Evolutionary conservation across 2,113 vertebrate species (phyloP), one percentile per base, ranked within the genome.

Genomic region (Madoqua kirkii): DNA sequence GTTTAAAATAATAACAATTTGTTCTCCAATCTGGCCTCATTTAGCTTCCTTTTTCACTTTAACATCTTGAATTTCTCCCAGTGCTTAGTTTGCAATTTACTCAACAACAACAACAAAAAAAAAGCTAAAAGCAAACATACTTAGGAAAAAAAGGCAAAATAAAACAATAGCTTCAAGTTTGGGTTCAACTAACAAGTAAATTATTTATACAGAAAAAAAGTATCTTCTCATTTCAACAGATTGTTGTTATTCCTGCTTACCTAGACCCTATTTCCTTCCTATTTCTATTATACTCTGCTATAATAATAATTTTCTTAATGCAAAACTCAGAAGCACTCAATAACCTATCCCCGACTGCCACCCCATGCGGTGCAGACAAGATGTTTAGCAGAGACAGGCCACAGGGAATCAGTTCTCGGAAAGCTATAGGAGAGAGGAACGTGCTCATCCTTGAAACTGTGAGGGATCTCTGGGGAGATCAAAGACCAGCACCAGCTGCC

Each of bases 1-100:
- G 95, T 90, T 97, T 98, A 94, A 96, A 96, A 94, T 93, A 96
- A 93, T 93, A 95, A 89, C 92, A 96, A 91, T 93, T 95, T 97
- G 67, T 60, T 97, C 59, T 95, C 95, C 82, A 84, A n/a, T 95
- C 84, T 96, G 93, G 90, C 57, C 81, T 94, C 36, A 40, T 85
- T 95, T 95, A 87, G 57, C 45, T 93, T 95, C 50, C 67, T 86
- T 89, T 96, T 89, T 83, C 54, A 62, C 52, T 84, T 33, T 64
- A 84, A 64, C 86, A 87, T 87, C 74, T 96, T 87, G 50, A 87
- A 36, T 88, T 87, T 87, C 14, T 87, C 43, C 62, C 50, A 87
- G 14, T 40, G 36, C 59, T 94, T 93, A 93, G 29, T 87, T 95
- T 97, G 45, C 33, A 96, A 48, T 83, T 97, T 50, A 85, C 36